Percentiles rank a stretch among this genome's conserved stretches.
Conservation (phyloP, 2,888 invertebrate genomes). For the Hydraecia micacea region DNA sequence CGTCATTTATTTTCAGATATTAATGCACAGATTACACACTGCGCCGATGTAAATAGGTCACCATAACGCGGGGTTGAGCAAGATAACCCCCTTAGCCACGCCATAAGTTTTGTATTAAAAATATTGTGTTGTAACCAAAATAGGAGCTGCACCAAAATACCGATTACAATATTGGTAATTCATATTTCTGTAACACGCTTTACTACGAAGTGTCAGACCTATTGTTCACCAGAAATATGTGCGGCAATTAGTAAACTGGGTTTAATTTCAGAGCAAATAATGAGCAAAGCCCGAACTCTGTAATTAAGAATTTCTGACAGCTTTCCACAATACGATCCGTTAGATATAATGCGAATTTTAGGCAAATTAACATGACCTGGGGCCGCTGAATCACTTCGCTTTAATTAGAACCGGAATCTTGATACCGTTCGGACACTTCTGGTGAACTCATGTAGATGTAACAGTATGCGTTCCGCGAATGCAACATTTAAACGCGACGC, state of each 20-base stretch:
- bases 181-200: constrained; percentile 41
- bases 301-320: constrained; percentile 70
- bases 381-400: constrained; percentile 82
- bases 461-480: constrained; percentile 83
- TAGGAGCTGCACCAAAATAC: constrained; percentile 34
- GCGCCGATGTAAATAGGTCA: constrained; percentile 79
- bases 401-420: constrained; percentile 86
- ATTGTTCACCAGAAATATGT: constrained; percentile 59
- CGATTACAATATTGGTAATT: constrained; percentile 32
- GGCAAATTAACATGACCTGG: constrained; percentile 80
- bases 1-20: constrained; percentile 76
- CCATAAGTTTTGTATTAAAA: constrained; percentile 78
- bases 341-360: constrained; percentile 82
- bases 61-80: constrained; percentile 77
- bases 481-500: constrained; percentile 76
- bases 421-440: constrained; percentile 81
- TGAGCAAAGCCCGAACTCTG: constrained; percentile 57
- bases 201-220: constrained; percentile 23
- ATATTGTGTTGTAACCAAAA: constrained; percentile 54
- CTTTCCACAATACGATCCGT: constrained; percentile 74
- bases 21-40: constrained; percentile 78
- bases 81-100: constrained; percentile 77
- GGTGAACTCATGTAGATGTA: constrained; percentile 74
- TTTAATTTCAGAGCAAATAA: constrained; percentile 66
- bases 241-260: constrained; percentile 51